Evolutionary conservation across 1,140 invertebrate species (phyloP), one percentile per base, ranked within the genome.

Genomic region (Panonychus citri): DNA sequence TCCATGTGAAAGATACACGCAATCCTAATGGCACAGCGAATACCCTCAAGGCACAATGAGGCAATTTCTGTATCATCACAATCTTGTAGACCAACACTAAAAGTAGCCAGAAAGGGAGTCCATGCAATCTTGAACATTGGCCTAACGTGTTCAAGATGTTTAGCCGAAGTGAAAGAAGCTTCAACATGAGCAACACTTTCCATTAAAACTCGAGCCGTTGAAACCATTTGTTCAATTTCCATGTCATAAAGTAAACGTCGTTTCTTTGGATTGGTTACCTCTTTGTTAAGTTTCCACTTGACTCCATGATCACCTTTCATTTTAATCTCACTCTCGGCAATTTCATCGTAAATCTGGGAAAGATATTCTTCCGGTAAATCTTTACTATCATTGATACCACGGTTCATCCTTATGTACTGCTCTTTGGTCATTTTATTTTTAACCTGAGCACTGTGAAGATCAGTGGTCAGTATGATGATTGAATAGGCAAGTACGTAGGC

Each of bases 341-440:
- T 99, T 74, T 99, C 90, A 69, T 99, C 93, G 67, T 98, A 99
- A 62, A 99, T 97, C 62, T 85, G 81, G 17, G 87, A 93, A 25
- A 99, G 72, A 70, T 96, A 97, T 69, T 97, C 91, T 69, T 90
- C 83, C 0, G 94, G 93, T 40, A 99, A 72, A 72, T 99, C 94
- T 67, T 91, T 87, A 64, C 85, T 91, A 67, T 98, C 93, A 65
- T 94, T 96, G 61, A 97, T 97, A 5, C 93, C 91, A 54, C 91
- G 77, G 73, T 98, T 98, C 72, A 97, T 78, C 73, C 85, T 85
- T 56, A 99, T 96, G 65, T 98, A 99, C 68, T 97, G 86, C 68
- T 97, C 93, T 73, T 97, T 97, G 13, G 88, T 97, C 90, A 99
- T 99, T 77, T 98, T 98, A 64, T 86, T 85, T 67, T 93, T 91